Percentiles rank a stretch among this genome's conserved stretches.
Evolutionary conservation across 2,888 invertebrate genomes (phyloP).

Genomic region (Sceliomorpha sp.): DNA sequence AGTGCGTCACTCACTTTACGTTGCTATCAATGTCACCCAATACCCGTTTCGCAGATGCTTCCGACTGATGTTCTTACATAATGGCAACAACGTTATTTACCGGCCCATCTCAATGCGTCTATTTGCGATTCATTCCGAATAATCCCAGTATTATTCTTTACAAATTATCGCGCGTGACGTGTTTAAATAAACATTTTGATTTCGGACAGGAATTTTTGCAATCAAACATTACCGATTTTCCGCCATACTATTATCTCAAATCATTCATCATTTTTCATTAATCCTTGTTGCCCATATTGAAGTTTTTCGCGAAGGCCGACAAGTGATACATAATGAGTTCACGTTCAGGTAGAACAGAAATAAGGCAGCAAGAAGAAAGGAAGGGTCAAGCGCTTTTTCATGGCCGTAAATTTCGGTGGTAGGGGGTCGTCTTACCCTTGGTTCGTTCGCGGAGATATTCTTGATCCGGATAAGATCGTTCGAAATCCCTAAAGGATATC

Average conservation of each 20-base stretch:
- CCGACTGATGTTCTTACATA: constrained; percentile 33
- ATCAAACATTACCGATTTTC: too few relatives aligned
- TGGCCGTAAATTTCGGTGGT: constrained; percentile 23
- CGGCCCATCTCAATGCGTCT: too few relatives aligned
- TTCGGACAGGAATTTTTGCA: too few relatives aligned
- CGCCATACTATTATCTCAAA: too few relatives aligned
- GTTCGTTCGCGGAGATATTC: constrained; percentile 64
- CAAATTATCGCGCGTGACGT: constrained; percentile 9
- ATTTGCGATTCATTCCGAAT: too few relatives aligned
- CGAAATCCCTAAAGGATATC: constrained; percentile 66
- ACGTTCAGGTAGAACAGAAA: neutral
- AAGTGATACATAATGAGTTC: neutral
- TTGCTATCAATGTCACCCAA: constrained; percentile 64
- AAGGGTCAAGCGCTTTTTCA: constrained; percentile 54
- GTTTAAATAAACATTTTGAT: too few relatives aligned
- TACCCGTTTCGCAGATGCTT: constrained; percentile 46
- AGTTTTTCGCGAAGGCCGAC: too few relatives aligned
- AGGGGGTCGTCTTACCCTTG: constrained; percentile 46
- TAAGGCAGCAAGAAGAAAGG: neutral
- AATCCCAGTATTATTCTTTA: constrained; percentile 10
- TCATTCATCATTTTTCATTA: too few relatives aligned
- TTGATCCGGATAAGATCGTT: constrained; percentile 74
- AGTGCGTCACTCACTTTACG: constrained; percentile 70
- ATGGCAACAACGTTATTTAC: constrained; percentile 18
- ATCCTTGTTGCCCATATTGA: too few relatives aligned